Evolutionary conservation across 2,888 invertebrate genomes (phyloP).

Genomic region (Drosophila suboccidentalis): DNA sequence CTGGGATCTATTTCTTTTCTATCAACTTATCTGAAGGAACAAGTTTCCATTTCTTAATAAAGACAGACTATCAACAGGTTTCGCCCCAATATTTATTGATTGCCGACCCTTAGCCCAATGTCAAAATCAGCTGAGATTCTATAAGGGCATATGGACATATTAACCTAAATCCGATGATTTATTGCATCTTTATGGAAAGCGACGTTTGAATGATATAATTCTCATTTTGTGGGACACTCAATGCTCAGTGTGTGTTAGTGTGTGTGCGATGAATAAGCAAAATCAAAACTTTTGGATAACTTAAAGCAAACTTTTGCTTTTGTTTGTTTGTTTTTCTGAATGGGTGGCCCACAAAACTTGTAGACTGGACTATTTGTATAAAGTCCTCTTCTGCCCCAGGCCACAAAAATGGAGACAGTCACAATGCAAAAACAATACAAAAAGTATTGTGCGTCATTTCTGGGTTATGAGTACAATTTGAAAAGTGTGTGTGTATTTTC

Average conservation of each 20-base stretch:
- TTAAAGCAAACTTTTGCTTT: constrained; percentile 40
- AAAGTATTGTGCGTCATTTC: constrained; percentile 40
- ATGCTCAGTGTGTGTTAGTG: constrained; percentile 1
- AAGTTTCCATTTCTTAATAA: background rate
- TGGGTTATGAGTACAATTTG: constrained; percentile 22
- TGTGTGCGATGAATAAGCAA: constrained; percentile 38
- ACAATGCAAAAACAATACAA: constrained; percentile 31
- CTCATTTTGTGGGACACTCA: constrained; percentile 9
- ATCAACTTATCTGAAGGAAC: background rate
- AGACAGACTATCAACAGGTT: constrained; percentile 41
- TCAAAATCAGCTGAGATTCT: constrained; percentile 12
- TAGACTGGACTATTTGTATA: constrained; percentile 11
- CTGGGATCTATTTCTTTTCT: background rate
- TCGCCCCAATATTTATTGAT: constrained; percentile 5
- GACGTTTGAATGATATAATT: constrained; percentile 52
- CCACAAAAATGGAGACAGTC: constrained; percentile 3
- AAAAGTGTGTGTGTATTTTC: background rate
- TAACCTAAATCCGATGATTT: constrained; percentile 37
- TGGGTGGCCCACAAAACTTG: constrained; percentile 31
- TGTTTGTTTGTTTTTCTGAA: constrained; percentile 35
- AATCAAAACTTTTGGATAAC: constrained; percentile 43
- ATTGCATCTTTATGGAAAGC: constrained; percentile 38
- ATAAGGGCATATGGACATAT: constrained; percentile 11
- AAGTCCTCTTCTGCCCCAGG: constrained; percentile 1
- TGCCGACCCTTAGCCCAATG: constrained; percentile 6